Evolutionary conservation across 2,888 invertebrate genomes (phyloP), one percentile per base, ranked within the genome.

Genomic region (Drosophila putrida): DNA sequence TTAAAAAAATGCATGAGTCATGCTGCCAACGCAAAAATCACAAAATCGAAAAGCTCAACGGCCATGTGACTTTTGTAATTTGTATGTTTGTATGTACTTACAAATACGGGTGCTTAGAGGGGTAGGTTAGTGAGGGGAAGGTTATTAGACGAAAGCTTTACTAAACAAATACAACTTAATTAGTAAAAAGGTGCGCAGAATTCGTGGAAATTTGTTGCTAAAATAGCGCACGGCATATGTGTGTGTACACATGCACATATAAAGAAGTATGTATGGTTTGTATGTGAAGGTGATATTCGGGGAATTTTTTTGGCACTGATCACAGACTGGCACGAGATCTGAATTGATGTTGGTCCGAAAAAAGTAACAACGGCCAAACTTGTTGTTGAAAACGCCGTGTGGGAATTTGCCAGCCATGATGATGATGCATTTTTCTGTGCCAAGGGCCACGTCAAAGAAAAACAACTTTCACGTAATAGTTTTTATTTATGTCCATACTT

Each of bases 291-390:
- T 53, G 33, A 41, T 25, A 53, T 57, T 63, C 20, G 62, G 63
- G 65, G 57, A n/a, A n/a, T 69, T 65, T 67, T 50, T 55, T 72
- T 71, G 80, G 78, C 70, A 64, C 62, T 58, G 55, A 57, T 65
- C 75, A 55, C 75, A 57, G 72, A 65, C 80, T 73, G 88, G 78
- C 84, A 88, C 84, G 89, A 84, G 86, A 88, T 85, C 51, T 55
- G 53, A 53, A 41, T 50, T 20, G 58, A 35, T 43, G 47, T 46
- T 77, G 78, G 68, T 71, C 41, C 36, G 58, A 64, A 49, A 28
- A 20, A 58, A 41, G 15, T 20, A 35, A 53, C 53, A 57, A 54
- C 43, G 27, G 35, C 39, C 28, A 57, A 64, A 55, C 31, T 54
- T 67, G 61, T 61, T 71, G 67, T 36, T 60, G 60, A 58, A 73